These are phyloP conservation scores for Macquaria australasica DNA, from an alignment of 2,113 vertebrate species.

Conservation along the genomic window DNA sequence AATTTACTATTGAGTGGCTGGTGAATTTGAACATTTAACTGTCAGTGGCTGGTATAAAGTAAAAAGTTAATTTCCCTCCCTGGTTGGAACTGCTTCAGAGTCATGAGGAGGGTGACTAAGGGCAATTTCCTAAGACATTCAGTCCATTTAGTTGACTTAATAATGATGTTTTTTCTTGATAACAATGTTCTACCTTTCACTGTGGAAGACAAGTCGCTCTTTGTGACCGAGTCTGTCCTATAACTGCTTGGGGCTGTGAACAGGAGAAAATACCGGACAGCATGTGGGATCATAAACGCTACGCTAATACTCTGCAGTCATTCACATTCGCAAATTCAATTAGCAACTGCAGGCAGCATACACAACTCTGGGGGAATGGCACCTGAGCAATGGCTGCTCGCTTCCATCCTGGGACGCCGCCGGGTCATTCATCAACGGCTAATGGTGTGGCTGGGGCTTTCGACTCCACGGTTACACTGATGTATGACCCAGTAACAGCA, in stretches of 20 bases:
- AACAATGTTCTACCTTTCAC: constrained; percentile 1
- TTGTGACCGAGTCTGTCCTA: not conserved
- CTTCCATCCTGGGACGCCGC: constrained; percentile 18
- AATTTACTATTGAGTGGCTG: too few relatives aligned
- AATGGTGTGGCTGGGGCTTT: constrained; percentile 65
- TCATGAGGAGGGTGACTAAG: not conserved
- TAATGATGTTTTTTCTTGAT: not conserved
- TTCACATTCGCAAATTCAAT: constrained; percentile 36
- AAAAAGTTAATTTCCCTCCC: too few relatives aligned
- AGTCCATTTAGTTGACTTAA: not conserved
- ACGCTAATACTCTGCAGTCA: constrained; percentile 18
- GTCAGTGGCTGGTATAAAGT: too few relatives aligned
- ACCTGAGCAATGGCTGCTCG: constrained; percentile 44
- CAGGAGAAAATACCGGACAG: not conserved
- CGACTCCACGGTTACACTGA: constrained; percentile 58
- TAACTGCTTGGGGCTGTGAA: not conserved
- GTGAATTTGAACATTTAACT: too few relatives aligned
- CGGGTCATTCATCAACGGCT: constrained; percentile 69
- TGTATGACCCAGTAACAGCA: constrained; percentile 65
- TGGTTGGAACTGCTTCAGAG: not conserved
- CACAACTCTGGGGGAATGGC: not conserved
- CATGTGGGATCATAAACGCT: constrained; percentile 7
- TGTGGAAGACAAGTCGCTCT: not conserved
- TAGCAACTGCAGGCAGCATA: not conserved
- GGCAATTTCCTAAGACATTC: not conserved